Percentiles rank a stretch among this genome's conserved stretches.
Conservation (phyloP, 2,113 vertebrate species). For the Chlamydotis undulata region DNA sequence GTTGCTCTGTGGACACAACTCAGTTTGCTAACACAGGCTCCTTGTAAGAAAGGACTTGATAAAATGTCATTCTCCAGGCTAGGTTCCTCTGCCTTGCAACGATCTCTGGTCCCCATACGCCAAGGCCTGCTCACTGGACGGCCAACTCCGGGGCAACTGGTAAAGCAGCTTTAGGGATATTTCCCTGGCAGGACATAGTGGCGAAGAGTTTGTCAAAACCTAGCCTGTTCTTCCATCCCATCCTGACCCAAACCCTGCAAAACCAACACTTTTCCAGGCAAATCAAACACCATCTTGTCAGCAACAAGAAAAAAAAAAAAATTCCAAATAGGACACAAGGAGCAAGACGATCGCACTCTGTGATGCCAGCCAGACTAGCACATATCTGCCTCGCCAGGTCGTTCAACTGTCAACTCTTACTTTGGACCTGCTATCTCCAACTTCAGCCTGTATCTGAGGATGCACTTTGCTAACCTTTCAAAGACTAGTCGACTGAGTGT, state of each 20-base stretch:
- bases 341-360: not conserved
- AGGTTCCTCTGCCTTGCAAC: not conserved
- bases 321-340: not conserved
- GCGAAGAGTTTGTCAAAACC: not conserved
- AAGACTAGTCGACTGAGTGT: constrained; percentile 89
- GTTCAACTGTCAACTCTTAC: not conserved
- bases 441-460: not conserved
- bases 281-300: not conserved
- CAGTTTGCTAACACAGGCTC: not conserved
- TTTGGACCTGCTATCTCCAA: not conserved
- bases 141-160: not conserved
- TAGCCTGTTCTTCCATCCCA: not conserved
- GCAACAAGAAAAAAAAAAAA: not conserved
- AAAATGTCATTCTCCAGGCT: not conserved
- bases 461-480: constrained; percentile 83
- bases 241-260: not conserved
- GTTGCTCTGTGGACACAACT: not conserved
- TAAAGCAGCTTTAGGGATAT: not conserved
- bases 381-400: not conserved
- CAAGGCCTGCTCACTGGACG: not conserved
- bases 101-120: not conserved
- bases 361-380: not conserved
- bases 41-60: not conserved
- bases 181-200: not conserved
- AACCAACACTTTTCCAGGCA: not conserved